Base-by-base conservation (phyloP, 2,113 vertebrate genomes). In the Elanus axillaris region DNA sequence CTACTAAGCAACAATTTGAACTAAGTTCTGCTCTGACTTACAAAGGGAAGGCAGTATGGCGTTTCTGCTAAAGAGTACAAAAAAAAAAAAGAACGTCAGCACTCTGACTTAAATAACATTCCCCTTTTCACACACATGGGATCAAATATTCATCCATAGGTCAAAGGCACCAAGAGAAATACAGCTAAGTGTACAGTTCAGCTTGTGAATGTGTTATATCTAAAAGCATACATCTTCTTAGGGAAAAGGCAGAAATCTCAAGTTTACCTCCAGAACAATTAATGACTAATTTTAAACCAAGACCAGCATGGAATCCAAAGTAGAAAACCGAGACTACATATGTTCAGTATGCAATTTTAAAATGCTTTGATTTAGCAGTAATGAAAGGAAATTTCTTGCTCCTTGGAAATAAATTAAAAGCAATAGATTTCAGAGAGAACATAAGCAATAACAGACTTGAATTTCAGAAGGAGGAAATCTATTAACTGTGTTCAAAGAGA, bases 401-500 rank as follows among this genome's bases (percentile, higher is more conserved):
- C 45, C 91, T 94, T 74, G 60, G 77, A 96, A 94, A 95, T 56
- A 97, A 93, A 92, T 96, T 60, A 92, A 88, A 93, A 93, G 87
- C 92, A 87, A 82, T 73, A 71, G 94, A 82, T 94, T 89, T 89
- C 43, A 93, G 86, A 79, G 29, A 59, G 66, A 66, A 79, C 0
- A 1, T 75, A 94, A 95, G 84, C 91, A 94, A 63, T 76, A 97
- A 87, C 89, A 94, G 66, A 77, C 78, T 94, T 69, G 86, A 47
- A 93, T 96, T 96, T 97, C 93, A 91, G 78, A 88, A 92, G 82
- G 83, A 92, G 75, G 90, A 88, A 95, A 94, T 96, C 82, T 94
- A 94, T 96, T 97, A 96, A 94, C 73, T 64, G 58, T 91, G 93
- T 93, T 96, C 95, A 97, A 97, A 96, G 93, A 84, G 74, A 66